Percentiles rank a stretch among this genome's conserved stretches.
These are phyloP conservation scores for Uromys caudimaculatus DNA, from an alignment of 2,797 vertebrate species.

Conservation along the genomic window DNA sequence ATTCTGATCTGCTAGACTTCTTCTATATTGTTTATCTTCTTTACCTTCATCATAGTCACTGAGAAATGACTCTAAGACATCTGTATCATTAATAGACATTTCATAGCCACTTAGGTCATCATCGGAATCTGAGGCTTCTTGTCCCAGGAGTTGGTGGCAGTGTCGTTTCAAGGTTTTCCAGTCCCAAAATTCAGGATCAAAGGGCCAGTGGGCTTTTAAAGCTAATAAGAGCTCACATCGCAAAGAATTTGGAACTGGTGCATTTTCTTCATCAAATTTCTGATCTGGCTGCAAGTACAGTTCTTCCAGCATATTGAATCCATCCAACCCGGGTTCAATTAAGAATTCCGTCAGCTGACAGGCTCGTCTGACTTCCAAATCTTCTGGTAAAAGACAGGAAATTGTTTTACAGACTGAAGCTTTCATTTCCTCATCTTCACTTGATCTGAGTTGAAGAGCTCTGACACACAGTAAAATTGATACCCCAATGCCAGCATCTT, in stretches of 20 bases:
- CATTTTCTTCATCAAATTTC: conserved; percentile 95
- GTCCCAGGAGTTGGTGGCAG: conserved; percentile 93
- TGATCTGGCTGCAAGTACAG: conserved; percentile 96
- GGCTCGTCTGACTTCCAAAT: conserved; percentile 96
- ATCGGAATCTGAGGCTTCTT: conserved; percentile 90
- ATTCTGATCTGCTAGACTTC: conserved; percentile 82
- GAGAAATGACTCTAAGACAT: conserved; percentile 88
- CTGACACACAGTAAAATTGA: conserved; percentile 96
- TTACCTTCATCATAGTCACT: conserved; percentile 87
- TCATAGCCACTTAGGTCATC: conserved; percentile 90
- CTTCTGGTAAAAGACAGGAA: conserved; percentile 94
- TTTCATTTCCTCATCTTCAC: conserved; percentile 93
- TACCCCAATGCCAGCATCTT: conserved; percentile 93
- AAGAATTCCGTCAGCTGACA: conserved; percentile 98
- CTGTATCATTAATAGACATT: conserved; percentile 86
- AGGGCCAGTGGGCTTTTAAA: conserved; percentile 98
- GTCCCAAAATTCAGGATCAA: conserved; percentile 99
- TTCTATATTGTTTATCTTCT: conserved; percentile 87
- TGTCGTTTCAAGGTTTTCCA: conserved; percentile 98
- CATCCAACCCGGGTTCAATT: conserved; percentile 92
- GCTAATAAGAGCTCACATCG: conserved; percentile 97
- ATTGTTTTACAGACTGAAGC: conserved; percentile 96
- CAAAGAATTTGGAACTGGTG: conserved; percentile 95
- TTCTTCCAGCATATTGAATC: conserved; percentile 93
- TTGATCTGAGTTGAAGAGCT: conserved; percentile 96